Evolutionary conservation across 2,888 invertebrate genomes (phyloP).

Genomic region (Trileptium ribeirensis): DNA sequence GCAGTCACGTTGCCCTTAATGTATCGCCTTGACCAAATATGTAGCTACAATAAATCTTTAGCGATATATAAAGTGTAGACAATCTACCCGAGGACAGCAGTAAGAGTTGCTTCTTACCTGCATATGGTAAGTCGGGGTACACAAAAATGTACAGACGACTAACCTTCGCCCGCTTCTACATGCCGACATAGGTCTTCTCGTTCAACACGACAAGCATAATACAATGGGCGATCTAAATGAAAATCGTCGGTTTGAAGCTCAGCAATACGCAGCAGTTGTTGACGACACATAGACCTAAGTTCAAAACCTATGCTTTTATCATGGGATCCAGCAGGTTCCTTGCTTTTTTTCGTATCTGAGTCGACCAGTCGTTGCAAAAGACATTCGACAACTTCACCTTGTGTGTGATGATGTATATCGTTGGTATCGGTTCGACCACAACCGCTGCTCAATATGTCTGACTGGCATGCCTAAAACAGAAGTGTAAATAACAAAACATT

Average conservation of each 20-base stretch:
- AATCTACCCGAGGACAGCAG: too few species aligned
- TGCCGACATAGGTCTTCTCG: slow-evolving; percentile 66
- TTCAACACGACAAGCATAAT: slow-evolving; percentile 78
- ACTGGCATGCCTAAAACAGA: neutral
- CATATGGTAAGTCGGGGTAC: too few species aligned
- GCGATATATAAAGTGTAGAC: too few species aligned
- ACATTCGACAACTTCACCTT: slow-evolving; percentile 13
- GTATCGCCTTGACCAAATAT: too few species aligned
- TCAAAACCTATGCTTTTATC: neutral
- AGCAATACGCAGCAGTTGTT: slow-evolving; percentile 71
- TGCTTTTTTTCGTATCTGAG: neutral
- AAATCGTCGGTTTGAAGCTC: slow-evolving; percentile 82
- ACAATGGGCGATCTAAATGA: slow-evolving; percentile 78
- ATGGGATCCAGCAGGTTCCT: neutral
- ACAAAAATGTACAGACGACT: neutral
- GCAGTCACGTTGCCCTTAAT: too few species aligned
- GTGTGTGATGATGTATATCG: neutral
- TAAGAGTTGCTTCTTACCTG: too few species aligned
- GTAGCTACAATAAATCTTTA: too few species aligned
- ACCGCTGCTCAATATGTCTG: neutral
- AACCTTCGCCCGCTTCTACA: slow-evolving; percentile 67
- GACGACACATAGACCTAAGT: slow-evolving; percentile 51
- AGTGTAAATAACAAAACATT: too few species aligned
- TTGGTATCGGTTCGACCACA: neutral
- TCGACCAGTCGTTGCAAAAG: neutral